Base-by-base conservation (phyloP, 2,888 invertebrate species). In the Cryptocephalus moraei region DNA sequence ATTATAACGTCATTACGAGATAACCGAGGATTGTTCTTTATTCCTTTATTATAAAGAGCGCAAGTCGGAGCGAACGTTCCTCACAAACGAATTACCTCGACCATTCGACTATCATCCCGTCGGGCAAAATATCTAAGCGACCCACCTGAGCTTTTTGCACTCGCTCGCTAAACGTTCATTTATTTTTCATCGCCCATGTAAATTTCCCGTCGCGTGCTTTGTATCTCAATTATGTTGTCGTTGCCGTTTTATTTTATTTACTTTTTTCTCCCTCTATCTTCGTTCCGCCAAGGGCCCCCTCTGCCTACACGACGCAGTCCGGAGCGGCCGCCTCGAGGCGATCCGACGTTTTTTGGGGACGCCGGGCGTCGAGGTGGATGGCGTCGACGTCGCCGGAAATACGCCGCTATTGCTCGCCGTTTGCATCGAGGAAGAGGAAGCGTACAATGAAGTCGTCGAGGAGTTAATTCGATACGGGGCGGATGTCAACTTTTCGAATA, bases 351-450 rank as follows among this genome's bases (percentile, higher is more conserved):
- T 70, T 47, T 57, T 73, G 42, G 50, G 63, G 44, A 62, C 11
- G 11, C n/a, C 59, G 33, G 63, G 62, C 0, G 67, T 67, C 8
- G 50, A 66, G 40, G 66, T 65, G 32, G 68, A 72, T 51, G 60
- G 50, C 9, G 50, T 55, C 48, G 73, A 73, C 57, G 64, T 64
- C 39, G 61, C 62, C 22, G 67, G 66, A 36, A 58, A 66, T 39
- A 70, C 70, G 11, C 70, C 73, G 4, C 55, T 72, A 45, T 60
- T 73, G 36, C 51, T 73, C 34, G 67, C 70, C 4, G 70, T 70
- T 8, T 61, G 63, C 31, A 59, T 66, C 32, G 51, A 61, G 51
- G 51, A 61, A 36, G 56, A 64, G 44, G 56, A 56, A 43, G 55
- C 54, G 43, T 71, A 66, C 52, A 67, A 67, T 45, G 55, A 59